phyloP scores from a whole-genome alignment of 1,140 invertebrate genomes.

The Heliconius eleuchia region DNA sequence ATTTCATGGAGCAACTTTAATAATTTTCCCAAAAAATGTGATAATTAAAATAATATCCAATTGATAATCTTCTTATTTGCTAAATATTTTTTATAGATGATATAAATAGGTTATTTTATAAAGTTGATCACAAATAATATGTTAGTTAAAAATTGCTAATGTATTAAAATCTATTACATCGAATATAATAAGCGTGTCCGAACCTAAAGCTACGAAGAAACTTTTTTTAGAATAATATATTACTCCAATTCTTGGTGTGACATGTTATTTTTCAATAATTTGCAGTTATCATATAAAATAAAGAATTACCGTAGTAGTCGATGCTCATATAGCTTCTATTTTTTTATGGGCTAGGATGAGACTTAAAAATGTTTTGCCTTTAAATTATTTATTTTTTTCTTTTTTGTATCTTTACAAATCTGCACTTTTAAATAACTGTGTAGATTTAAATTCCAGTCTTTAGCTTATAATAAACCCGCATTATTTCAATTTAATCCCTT shows the following conservation, averaged over 20 bases:
- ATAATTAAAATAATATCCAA: no score
- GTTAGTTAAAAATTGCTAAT: background rate
- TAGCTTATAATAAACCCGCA: background rate
- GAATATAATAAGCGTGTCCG: background rate
- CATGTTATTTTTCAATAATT: background rate
- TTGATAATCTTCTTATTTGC: no score
- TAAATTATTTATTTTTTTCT: no score
- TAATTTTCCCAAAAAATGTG: no score
- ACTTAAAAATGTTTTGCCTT: no score
- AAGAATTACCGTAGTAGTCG: background rate
- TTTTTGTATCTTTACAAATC: no score
- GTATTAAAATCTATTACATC: background rate
- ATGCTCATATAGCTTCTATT: background rate
- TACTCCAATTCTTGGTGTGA: background rate
- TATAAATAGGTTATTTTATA: no score
- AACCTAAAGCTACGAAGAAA: background rate
- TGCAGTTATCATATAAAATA: no score
- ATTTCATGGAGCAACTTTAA: no score
- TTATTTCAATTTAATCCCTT: constrained; percentile 17
- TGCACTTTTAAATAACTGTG: no score
- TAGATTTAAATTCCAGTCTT: background rate
- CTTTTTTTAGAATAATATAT: background rate
- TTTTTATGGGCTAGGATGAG: no score
- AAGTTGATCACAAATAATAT: background rate
- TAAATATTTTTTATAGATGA: no score